phyloP scores from a whole-genome alignment of 2,797 vertebrate genomes.

The Pipistrellus pipistrellus region DNA sequence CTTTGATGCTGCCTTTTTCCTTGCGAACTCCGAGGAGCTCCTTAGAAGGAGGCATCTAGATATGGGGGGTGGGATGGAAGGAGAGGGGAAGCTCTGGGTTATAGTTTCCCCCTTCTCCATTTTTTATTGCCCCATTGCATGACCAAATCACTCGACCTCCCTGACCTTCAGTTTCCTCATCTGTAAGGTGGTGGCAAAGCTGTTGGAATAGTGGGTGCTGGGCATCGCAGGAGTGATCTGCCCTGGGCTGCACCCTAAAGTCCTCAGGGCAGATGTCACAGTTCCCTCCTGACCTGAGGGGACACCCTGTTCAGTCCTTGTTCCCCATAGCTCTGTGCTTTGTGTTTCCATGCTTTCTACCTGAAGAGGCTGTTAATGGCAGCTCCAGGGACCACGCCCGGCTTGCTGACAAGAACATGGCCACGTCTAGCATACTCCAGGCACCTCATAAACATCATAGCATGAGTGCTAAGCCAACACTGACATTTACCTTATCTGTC shows the following conservation, averaged over 20 bases:
- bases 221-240: rapidly evolving
- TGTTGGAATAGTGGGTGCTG: too few species aligned
- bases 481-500: background rate
- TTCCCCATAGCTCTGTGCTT: background rate
- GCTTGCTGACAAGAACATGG: rapidly evolving
- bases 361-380: background rate
- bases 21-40: background rate
- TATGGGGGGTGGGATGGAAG: too few species aligned
- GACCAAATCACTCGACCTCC: background rate
- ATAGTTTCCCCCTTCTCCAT: background rate
- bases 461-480: background rate
- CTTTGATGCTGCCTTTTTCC: background rate
- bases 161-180: background rate
- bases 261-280: background rate
- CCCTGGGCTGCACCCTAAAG: rapidly evolving
- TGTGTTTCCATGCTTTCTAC: background rate
- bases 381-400: background rate
- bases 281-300: background rate
- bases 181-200: background rate
- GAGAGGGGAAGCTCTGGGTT: background rate
- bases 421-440: rapidly evolving
- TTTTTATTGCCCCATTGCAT: background rate
- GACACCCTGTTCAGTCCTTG: rapidly evolving
- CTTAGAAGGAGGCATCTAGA: background rate
- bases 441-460: rapidly evolving